Evolutionary conservation across 2,888 invertebrate genomes (phyloP), one percentile per base, ranked within the genome.

Genomic region (Ceramica pisi): DNA sequence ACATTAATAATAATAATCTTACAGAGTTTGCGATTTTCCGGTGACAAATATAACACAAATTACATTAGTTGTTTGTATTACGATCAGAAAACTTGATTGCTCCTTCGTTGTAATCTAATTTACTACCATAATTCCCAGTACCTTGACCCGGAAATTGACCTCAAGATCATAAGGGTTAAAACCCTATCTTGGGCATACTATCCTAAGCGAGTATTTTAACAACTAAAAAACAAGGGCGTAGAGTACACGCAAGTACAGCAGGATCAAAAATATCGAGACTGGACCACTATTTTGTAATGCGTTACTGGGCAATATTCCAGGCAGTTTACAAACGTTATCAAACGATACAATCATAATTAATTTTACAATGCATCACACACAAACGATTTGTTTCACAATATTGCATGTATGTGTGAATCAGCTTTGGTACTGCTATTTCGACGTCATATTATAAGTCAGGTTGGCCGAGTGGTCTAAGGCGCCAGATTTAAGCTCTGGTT

Each of bases 401-500:
- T 41, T 59, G 51, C 4, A 55, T 59, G 31, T 12, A 0, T 0
- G 50, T 44, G 41, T 79, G 79, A 73, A 12, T 63, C 79, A 78
- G 8, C 8, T 35, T 23, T 2, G 14, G 12, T 31, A 68, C 0
- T 9, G 10, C 0, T 66, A 72, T 78, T 78, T 78, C 67, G 0
- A 0, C 4, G 0, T 0, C 0, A 0, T 0, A 0, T 0, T 0
- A 0, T 4, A 79, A 14, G 97, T 97, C 97, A 97, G 97, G 97
- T 97, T 97, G 97, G 97, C 97, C 97, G 97, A 97, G 97, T 97
- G 97, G 97, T 97, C 97, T 97, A 97, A 97, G 97, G 97, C 97
- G 97, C 97, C 97, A 97, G 97, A 97, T 97, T 97, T 97, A 97
- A 97, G 97, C 97, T 97, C 97, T 97, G 97, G 97, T 97, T 97